phyloP scores from a whole-genome alignment of 2,888 invertebrate genomes.

The Synergus umbraculus region DNA sequence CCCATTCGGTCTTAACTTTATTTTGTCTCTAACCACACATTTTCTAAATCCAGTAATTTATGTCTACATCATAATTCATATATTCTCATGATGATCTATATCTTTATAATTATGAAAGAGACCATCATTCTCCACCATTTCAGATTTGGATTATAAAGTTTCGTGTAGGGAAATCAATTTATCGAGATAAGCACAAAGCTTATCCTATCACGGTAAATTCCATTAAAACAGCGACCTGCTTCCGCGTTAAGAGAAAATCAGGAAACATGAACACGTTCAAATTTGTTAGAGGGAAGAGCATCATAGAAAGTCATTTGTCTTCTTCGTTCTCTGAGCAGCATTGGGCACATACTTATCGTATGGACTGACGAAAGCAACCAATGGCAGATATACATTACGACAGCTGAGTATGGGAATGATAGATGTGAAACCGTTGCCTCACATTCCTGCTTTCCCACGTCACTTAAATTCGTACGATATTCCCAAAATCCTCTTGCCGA shows the following conservation, averaged over 20 bases:
- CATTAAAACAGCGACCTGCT: neutral
- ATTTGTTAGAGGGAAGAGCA: neutral
- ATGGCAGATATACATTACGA: conserved; percentile 27
- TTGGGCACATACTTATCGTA: conserved; percentile 21
- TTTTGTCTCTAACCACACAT: neutral
- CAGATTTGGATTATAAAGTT: neutral
- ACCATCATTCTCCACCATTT: neutral
- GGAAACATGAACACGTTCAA: neutral
- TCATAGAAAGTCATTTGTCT: conserved; percentile 37
- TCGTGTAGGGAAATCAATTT: neutral
- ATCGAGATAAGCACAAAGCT: neutral
- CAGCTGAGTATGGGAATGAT: conserved; percentile 32
- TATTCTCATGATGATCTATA: neutral
- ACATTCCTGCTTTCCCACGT: conserved; percentile 34
- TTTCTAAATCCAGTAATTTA: neutral
- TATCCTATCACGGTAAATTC: neutral
- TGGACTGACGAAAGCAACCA: conserved; percentile 33
- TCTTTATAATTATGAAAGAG: neutral
- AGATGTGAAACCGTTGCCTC: conserved; percentile 31
- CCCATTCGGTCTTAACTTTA: conserved; percentile 1
- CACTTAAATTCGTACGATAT: conserved; percentile 35
- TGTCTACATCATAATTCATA: no score
- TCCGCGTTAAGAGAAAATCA: neutral
- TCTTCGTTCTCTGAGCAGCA: neutral
- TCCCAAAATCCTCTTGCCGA: neutral